phyloP scores from a whole-genome alignment of 1,140 invertebrate genomes.

The Drosophila yakuba region DNA sequence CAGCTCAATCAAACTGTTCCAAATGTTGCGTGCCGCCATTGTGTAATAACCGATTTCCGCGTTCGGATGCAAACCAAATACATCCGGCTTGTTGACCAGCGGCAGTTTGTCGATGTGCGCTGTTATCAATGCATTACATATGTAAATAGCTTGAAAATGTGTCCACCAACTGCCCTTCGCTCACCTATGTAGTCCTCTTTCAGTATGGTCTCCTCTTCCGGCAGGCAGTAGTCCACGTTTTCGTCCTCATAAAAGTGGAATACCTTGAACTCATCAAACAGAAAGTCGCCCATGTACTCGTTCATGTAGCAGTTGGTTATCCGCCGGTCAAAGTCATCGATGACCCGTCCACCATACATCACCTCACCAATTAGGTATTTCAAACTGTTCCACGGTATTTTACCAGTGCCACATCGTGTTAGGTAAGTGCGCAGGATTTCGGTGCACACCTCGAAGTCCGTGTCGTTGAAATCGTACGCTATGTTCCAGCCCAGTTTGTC shows the following conservation, averaged over 20 bases:
- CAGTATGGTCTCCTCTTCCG: constrained; percentile 86
- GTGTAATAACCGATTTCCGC: constrained; percentile 97
- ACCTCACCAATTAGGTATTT: constrained; percentile 97
- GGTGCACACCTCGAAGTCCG: constrained; percentile 94
- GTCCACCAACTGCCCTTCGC: not conserved
- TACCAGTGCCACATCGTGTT: constrained; percentile 87
- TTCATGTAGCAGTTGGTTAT: constrained; percentile 95
- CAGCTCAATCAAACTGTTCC: constrained; percentile 92
- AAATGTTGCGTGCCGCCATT: constrained; percentile 92
- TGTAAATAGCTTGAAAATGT: constrained; percentile 50
- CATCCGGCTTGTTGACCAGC: constrained; percentile 91
- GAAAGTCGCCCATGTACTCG: constrained; percentile 96
- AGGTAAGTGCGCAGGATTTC: constrained; percentile 93
- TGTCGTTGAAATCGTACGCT: constrained; percentile 96
- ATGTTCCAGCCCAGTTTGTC: constrained; percentile 98
- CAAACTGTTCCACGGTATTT: constrained; percentile 94
- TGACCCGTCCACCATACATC: constrained; percentile 96
- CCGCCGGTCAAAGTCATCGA: constrained; percentile 94
- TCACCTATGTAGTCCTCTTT: constrained; percentile 90
- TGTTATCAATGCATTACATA: constrained; percentile 68
- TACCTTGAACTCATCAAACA: constrained; percentile 94
- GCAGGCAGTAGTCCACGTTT: constrained; percentile 91
- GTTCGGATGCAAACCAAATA: constrained; percentile 96
- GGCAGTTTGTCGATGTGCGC: constrained; percentile 89
- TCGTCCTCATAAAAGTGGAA: constrained; percentile 94